Conservation (phyloP, 2,113 vertebrate genomes). For the Pterophyllum scalare region DNA sequence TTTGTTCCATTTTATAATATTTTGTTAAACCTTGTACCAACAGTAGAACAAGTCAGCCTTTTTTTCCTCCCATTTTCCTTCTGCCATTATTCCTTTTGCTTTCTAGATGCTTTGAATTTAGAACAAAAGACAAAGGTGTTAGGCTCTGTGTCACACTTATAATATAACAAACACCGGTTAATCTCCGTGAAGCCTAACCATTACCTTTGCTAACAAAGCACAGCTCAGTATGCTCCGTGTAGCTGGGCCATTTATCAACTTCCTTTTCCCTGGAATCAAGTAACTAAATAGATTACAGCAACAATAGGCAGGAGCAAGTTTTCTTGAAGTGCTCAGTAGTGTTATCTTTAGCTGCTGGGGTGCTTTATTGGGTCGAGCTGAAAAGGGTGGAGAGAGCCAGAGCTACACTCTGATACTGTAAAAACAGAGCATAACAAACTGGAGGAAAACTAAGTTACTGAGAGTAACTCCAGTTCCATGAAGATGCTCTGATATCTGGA, state of each 20-base stretch:
- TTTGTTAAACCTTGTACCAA: neutral
- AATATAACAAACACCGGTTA: neutral
- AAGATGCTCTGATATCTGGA: neutral
- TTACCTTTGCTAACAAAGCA: constrained; percentile 23
- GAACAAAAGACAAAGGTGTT: neutral
- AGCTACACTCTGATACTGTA: constrained; percentile 20
- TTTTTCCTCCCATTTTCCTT: neutral
- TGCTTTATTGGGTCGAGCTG: constrained; percentile 52
- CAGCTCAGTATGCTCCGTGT: constrained; percentile 36
- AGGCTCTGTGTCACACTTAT: neutral
- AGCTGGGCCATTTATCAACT: constrained; percentile 57
- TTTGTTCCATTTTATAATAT: too few relatives aligned
- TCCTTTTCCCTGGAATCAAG: constrained; percentile 60
- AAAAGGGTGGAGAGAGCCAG: constrained; percentile 11
- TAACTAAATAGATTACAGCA: constrained; percentile 66
- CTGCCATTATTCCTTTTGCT: neutral
- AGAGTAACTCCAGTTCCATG: constrained; percentile 6
- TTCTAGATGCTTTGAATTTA: neutral
- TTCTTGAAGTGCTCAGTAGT: constrained; percentile 30
- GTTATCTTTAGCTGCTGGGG: constrained; percentile 63
- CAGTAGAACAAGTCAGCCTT: neutral
- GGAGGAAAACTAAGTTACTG: constrained; percentile 10
- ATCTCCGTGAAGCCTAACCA: neutral
- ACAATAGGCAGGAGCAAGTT: constrained; percentile 49
- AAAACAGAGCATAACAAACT: constrained; percentile 39